phyloP scores from a whole-genome alignment of 1,140 invertebrate species.

The Diorhabda elongata region DNA sequence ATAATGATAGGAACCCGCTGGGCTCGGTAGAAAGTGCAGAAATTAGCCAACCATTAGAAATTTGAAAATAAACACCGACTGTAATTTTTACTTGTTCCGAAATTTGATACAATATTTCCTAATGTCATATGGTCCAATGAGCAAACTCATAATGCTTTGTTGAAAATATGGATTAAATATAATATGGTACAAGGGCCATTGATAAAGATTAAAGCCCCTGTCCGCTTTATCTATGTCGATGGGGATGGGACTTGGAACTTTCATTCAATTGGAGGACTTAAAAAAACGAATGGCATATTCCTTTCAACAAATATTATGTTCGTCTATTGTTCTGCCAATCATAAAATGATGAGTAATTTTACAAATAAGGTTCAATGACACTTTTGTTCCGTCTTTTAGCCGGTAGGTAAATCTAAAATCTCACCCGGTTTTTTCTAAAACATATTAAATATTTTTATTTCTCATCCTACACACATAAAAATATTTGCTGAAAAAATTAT shows the following conservation, averaged over 20 bases:
- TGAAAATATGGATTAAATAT: slow-evolving; percentile 29
- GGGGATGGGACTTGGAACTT: slow-evolving; percentile 24
- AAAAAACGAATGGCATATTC: slow-evolving; percentile 21
- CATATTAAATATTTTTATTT: no score
- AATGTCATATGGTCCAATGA: slow-evolving; percentile 33
- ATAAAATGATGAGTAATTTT: slow-evolving; percentile 22
- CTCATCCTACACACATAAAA: no score
- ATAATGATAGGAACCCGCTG: background rate
- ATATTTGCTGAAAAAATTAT: no score
- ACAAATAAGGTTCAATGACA: slow-evolving; percentile 20
- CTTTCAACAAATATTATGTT: slow-evolving; percentile 33
- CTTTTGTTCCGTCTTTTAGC: slow-evolving; percentile 20
- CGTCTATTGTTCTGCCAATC: slow-evolving; percentile 33
- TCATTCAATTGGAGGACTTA: slow-evolving; percentile 18
- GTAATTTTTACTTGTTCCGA: slow-evolving; percentile 26
- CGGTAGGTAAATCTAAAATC: slow-evolving; percentile 10
- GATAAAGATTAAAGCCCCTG: slow-evolving; percentile 35
- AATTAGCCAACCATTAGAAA: slow-evolving; percentile 21
- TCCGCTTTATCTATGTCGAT: slow-evolving; percentile 28
- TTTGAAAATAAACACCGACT: slow-evolving; percentile 18
- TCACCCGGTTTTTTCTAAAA: background rate
- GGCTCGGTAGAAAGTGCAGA: slow-evolving; percentile 16
- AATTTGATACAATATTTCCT: slow-evolving; percentile 34
- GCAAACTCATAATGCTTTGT: slow-evolving; percentile 28
- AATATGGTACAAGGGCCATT: slow-evolving; percentile 30